Evolutionary conservation across 2,113 vertebrate species (phyloP), one percentile per base, ranked within the genome.

Genomic region (Oxygymnocypris stewartii): DNA sequence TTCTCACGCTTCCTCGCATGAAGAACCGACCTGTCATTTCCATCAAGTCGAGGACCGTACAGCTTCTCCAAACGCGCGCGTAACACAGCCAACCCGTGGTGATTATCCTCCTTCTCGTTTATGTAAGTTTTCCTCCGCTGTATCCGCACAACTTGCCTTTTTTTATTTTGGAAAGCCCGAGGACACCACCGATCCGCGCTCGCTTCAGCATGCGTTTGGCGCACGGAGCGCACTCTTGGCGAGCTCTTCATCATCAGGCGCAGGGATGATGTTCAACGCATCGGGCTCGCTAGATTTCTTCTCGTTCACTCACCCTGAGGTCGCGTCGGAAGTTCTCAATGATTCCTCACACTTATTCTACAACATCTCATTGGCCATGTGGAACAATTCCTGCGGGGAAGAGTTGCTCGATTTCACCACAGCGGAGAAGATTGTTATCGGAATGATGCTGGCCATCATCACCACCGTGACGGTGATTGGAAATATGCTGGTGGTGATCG

Each of bases 391-490:
- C 78, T 95, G 95, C 91, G 94, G 89, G 84, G 95, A 95, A 86
- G 91, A 93, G 76, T 89, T 93, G 81, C 92, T 80, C 82, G 92
- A 93, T 80, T 95, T 95, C 87, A 91, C 90, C 84, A 87, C 92
- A 12, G 92, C 93, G 83, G 94, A 94, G 92, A 95, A 93, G 91
- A 94, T 95, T 73, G 67, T 95, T 0, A 95, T 96, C 86, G 95
- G 95, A 42, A 92, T 93, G 88, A 91, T 95, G 92, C 59, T 95
- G 90, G 94, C 94, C 61, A 88, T 95, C 59, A 95, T 96, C 88
- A 95, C 94, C 51, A 94, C 93, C 74, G 93, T 95, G 63, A 96
- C 95, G 0, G 95, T 96, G 63, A 95, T 96, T 93, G 95, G 95
- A 0, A 96, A 96, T 90, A 95, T 94, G 84, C 91, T 96, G 86